These are phyloP conservation scores for Gymnodraco acuticeps DNA, from an alignment of 2,797 vertebrate species.

Conservation along the genomic window DNA sequence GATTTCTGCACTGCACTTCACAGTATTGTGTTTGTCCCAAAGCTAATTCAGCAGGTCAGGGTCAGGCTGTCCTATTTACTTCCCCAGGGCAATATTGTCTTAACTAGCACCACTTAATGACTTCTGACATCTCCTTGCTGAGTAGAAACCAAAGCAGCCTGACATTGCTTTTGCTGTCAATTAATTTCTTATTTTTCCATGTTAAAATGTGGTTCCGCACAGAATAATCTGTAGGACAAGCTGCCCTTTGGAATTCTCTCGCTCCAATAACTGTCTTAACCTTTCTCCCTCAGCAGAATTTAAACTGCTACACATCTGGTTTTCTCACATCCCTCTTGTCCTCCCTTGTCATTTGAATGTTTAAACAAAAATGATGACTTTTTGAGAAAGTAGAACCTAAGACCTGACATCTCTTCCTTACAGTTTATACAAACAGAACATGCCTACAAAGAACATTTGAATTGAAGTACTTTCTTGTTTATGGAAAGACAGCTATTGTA, in stretches of 20 bases:
- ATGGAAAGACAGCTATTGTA: constrained; percentile 7
- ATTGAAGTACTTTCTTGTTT: constrained; percentile 3
- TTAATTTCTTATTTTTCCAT: not conserved
- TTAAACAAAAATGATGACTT: constrained; percentile 20
- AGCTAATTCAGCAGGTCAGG: constrained; percentile 59
- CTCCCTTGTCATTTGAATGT: not conserved
- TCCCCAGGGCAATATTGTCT: constrained; percentile 16
- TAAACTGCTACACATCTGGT: constrained; percentile 1
- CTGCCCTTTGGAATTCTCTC: not conserved
- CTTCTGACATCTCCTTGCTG: constrained; percentile 32
- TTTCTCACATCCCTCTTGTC: constrained; percentile 14
- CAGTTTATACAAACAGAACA: constrained; percentile 32
- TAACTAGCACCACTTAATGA: constrained; percentile 28
- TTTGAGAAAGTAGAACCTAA: constrained; percentile 12
- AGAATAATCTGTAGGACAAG: not conserved
- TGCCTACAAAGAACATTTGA: constrained; percentile 11
- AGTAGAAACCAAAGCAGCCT: constrained; percentile 23
- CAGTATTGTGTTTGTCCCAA: constrained; percentile 32
- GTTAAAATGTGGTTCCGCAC: not conserved
- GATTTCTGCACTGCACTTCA: constrained; percentile 45
- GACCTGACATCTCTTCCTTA: constrained; percentile 14
- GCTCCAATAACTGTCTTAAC: not conserved
- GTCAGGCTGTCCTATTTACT: constrained; percentile 43
- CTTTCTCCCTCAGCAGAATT: not conserved
- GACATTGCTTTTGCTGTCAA: constrained; percentile 13